A percentile compares a stretch with the other conserved stretches of the same genome.
Conservation (phyloP, 2,888 invertebrate genomes). For the Metopia argyrocephala region DNA sequence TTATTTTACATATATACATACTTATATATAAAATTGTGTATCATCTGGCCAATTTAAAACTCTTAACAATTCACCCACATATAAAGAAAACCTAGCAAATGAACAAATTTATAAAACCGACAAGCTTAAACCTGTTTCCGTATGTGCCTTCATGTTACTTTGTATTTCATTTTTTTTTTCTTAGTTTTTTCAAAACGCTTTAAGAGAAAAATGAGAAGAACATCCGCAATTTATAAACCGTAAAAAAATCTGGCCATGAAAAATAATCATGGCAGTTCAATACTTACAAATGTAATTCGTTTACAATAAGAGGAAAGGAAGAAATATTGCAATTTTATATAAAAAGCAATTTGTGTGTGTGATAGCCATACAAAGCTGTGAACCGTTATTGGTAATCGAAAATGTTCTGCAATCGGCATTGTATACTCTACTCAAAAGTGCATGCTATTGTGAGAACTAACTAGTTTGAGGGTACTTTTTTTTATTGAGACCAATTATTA, state of each 20-base stretch:
- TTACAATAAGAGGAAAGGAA: neutral
- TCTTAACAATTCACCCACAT: too few species aligned
- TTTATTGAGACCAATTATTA: too few species aligned
- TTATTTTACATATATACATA: neutral
- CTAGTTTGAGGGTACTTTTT: too few species aligned
- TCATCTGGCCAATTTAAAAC: too few species aligned
- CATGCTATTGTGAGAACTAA: too few species aligned
- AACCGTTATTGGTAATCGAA: too few species aligned
- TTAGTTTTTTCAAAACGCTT: neutral
- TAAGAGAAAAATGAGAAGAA: neutral
- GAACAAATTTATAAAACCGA: neutral
- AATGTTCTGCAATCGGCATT: too few species aligned
- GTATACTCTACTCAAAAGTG: too few species aligned
- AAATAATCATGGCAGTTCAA: conserved; percentile 14
- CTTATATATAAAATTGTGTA: too few species aligned
- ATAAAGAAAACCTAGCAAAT: neutral
- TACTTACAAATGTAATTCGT: neutral
- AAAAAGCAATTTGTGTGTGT: too few species aligned
- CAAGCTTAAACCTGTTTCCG: neutral
- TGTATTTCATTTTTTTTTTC: neutral
- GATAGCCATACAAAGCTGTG: too few species aligned
- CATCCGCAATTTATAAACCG: conserved; percentile 5
- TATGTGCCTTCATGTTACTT: neutral
- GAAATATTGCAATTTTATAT: too few species aligned
- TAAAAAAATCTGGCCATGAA: conserved; percentile 22